phyloP scores from a whole-genome alignment of 2,888 invertebrate genomes.

The Troides aeacus region DNA sequence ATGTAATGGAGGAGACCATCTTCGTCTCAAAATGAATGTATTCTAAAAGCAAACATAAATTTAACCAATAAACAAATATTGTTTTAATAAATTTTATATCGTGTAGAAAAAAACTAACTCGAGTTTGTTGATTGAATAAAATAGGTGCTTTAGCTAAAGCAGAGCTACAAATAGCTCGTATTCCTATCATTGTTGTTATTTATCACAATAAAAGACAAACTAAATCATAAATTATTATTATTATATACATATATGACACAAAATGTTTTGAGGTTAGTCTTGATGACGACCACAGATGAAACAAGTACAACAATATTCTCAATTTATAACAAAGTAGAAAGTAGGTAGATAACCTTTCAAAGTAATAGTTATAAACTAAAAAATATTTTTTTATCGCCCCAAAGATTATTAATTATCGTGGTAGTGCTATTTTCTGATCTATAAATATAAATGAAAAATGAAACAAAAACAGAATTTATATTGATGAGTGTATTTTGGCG shows the following conservation, averaged over 20 bases:
- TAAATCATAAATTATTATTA: neutral
- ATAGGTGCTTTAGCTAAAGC: slow-evolving; percentile 3
- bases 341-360: neutral
- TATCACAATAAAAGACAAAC: slow-evolving; percentile 1
- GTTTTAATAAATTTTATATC: neutral
- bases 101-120: slow-evolving; percentile 11
- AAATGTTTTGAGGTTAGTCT: neutral
- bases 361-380: neutral
- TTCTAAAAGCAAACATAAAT: slow-evolving; percentile 77
- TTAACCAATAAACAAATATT: neutral
- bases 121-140: slow-evolving; percentile 28
- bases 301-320: neutral
- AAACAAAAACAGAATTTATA: neutral
- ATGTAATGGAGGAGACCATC: slow-evolving; percentile 77
- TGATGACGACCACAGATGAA: neutral
- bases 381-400: neutral
- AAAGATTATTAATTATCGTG: neutral
- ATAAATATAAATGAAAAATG: neutral
- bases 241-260: neutral
- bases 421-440: neutral
- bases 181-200: slow-evolving; percentile 16
- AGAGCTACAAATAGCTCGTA: slow-evolving; percentile 24
- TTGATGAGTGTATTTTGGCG: neutral
- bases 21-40: slow-evolving; percentile 86
- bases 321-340: too few species aligned